phyloP scores from a whole-genome alignment of 2,113 vertebrate genomes.

The Formicarius rufipectus region DNA sequence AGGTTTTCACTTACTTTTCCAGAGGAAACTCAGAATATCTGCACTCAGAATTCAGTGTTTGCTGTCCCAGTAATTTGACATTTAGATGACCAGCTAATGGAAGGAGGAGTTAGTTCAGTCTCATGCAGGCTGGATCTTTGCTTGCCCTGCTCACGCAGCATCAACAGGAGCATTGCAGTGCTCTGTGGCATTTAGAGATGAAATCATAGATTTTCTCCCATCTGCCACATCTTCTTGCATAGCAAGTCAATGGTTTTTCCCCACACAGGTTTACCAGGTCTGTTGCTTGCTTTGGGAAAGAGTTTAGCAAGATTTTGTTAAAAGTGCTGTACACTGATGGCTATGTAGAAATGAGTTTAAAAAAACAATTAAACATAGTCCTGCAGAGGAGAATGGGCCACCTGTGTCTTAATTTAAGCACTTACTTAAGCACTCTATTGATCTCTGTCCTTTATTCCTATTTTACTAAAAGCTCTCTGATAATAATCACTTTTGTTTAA shows the following conservation, averaged over 20 bases:
- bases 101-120: neutral
- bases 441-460: neutral
- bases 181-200: neutral
- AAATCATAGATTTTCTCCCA: neutral
- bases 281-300: neutral
- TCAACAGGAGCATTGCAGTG: neutral
- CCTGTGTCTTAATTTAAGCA: neutral
- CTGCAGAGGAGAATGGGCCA: neutral
- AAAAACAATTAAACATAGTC: neutral
- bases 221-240: neutral
- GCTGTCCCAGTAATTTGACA: neutral
- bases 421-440: neutral
- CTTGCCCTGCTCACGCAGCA: neutral
- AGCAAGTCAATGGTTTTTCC: neutral
- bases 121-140: neutral
- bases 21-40: neutral
- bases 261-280: neutral
- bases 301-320: neutral
- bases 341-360: neutral
- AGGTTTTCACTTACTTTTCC: neutral
- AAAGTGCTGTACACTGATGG: neutral
- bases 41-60: neutral
- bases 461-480: neutral
- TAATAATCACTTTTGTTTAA: neutral
- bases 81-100: accelerated